phyloP scores from a whole-genome alignment of 2,797 vertebrate species.

The Poeciliopsis gracilis region DNA sequence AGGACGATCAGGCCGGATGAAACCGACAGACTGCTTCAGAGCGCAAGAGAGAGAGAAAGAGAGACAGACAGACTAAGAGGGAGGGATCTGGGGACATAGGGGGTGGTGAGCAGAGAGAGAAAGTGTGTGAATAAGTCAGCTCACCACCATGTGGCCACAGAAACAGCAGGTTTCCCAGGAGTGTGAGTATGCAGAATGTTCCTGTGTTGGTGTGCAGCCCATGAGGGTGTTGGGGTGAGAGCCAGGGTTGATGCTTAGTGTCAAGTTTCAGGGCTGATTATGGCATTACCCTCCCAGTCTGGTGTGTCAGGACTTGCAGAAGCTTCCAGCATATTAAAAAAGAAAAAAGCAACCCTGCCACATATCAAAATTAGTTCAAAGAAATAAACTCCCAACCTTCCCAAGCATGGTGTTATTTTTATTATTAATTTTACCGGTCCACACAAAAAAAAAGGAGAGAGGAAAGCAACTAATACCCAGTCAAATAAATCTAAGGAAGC shows the following conservation, averaged over 20 bases:
- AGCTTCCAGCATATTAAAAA: conserved; percentile 71
- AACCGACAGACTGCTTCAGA: conserved; percentile 53
- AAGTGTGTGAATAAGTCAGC: conserved; percentile 58
- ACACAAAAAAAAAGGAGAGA: conserved; percentile 4
- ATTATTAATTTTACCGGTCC: conserved; percentile 25
- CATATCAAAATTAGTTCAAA: conserved; percentile 15
- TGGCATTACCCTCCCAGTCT: conserved; percentile 56
- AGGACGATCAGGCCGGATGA: conserved; percentile 64
- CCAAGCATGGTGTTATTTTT: not conserved
- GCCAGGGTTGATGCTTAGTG: conserved; percentile 63
- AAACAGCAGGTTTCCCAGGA: conserved; percentile 67
- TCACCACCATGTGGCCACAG: conserved; percentile 64
- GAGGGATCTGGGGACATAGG: conserved; percentile 32
- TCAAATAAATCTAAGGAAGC: conserved; percentile 52
- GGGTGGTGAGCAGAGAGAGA: conserved; percentile 55
- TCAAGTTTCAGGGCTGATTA: conserved; percentile 78
- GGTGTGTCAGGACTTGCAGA: conserved; percentile 69
- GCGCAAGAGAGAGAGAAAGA: conserved; percentile 11
- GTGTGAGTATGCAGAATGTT: conserved; percentile 42
- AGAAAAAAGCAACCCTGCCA: conserved; percentile 56
- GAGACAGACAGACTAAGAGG: conserved; percentile 18
- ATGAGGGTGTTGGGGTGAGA: conserved; percentile 55
- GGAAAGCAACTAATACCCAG: conserved; percentile 7
- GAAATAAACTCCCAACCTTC: conserved; percentile 1
- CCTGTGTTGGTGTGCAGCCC: conserved; percentile 2